phyloP scores from a whole-genome alignment of 2,113 vertebrate species.

The Onychostoma macrolepis region DNA sequence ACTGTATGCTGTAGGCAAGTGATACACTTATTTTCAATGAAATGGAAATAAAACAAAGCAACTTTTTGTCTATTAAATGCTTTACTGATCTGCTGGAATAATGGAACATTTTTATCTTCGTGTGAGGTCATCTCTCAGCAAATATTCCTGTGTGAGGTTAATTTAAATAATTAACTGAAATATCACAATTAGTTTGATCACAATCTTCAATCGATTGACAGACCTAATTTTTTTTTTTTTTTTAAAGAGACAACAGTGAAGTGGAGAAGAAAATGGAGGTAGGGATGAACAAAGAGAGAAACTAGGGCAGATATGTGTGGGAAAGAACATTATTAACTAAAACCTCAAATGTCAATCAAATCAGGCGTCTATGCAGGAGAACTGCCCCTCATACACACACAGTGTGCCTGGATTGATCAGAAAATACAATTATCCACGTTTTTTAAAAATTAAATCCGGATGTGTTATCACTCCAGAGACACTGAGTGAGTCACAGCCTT shows the following conservation, averaged over 20 bases:
- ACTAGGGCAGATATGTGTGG: constrained; percentile 73
- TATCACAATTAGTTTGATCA: not conserved
- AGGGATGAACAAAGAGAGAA: constrained; percentile 51
- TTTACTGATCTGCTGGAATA: not conserved
- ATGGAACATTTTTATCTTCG: not conserved
- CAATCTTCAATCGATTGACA: not conserved
- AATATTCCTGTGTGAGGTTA: not conserved
- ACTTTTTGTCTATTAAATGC: not conserved
- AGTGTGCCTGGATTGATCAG: not conserved
- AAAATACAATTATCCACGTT: not conserved
- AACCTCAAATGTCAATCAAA: constrained; percentile 24
- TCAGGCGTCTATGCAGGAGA: not conserved
- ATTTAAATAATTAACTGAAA: not conserved
- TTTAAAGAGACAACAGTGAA: constrained; percentile 51
- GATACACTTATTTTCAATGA: not conserved
- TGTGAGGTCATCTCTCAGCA: not conserved
- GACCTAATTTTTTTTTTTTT: not conserved
- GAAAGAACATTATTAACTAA: constrained; percentile 59
- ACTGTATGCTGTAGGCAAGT: not conserved
- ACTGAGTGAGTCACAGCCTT: not conserved
- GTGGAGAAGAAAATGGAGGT: constrained; percentile 41
- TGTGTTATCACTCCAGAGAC: not conserved
- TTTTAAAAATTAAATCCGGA: not conserved
- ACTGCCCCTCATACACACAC: not conserved
- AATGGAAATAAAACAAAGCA: not conserved